These are phyloP conservation scores for Prionace glauca DNA, from an alignment of 2,797 vertebrate genomes.

Conservation along the genomic window DNA sequence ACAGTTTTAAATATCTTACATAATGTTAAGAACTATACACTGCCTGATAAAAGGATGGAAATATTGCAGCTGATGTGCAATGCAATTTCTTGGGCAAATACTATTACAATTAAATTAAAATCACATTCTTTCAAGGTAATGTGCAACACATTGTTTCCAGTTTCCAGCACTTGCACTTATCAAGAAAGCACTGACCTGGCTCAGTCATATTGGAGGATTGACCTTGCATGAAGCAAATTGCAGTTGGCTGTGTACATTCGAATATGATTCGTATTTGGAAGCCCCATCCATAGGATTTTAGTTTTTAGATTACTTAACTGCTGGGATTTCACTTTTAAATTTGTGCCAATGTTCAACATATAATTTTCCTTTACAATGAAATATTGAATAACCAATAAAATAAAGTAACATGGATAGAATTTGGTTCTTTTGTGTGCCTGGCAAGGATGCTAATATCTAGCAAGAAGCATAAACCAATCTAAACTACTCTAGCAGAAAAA, in stretches of 20 bases:
- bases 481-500: not conserved
- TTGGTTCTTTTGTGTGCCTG: not conserved
- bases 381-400: not conserved
- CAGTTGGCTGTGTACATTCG: not conserved
- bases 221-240: not conserved
- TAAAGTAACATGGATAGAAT: not conserved
- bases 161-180: not conserved
- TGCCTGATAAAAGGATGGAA: not conserved
- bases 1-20: not conserved
- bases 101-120: not conserved
- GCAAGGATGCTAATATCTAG: not conserved
- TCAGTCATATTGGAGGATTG: not conserved
- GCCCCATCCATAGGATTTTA: not conserved
- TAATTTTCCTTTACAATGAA: not conserved
- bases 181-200: not conserved
- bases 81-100: not conserved
- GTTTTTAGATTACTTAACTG: not conserved
- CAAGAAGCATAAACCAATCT: not conserved
- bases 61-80: not conserved
- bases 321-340: not conserved
- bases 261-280: not conserved
- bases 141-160: not conserved
- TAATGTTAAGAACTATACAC: not conserved
- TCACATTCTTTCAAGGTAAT: not conserved
- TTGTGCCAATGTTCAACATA: no score